These are phyloP conservation scores for Scolopax mira DNA, from an alignment of 2,113 vertebrate species.

Conservation along the genomic window DNA sequence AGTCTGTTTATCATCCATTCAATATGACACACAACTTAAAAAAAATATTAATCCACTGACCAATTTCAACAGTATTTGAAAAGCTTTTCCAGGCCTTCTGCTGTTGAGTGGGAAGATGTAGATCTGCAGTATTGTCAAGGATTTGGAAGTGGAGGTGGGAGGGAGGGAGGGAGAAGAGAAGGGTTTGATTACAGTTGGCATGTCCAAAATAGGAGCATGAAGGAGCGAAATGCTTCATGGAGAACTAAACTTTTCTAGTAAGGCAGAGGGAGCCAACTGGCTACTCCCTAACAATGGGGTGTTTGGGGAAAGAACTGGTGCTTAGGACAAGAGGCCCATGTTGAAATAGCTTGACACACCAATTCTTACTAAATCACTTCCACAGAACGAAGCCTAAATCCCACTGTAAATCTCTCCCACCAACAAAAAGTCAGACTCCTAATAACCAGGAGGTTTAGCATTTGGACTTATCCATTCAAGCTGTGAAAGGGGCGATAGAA, in stretches of 20 bases:
- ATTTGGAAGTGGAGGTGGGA: not conserved
- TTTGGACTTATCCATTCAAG: not conserved
- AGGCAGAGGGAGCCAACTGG: not conserved
- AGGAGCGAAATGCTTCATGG: not conserved
- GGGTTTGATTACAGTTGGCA: not conserved
- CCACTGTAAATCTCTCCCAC: not conserved
- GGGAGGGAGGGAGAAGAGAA: not conserved
- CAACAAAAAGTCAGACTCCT: not conserved
- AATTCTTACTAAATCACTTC: not conserved
- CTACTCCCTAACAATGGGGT: not conserved
- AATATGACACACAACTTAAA: not conserved
- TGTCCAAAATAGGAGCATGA: not conserved
- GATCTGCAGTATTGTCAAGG: not conserved
- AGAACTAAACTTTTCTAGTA: not conserved
- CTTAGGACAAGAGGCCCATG: not conserved
- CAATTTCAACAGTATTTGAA: not conserved
- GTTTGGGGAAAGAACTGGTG: not conserved
- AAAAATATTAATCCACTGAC: not conserved
- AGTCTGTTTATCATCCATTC: not conserved
- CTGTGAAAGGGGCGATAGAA: not conserved
- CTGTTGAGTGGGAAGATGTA: not conserved
- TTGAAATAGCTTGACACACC: not conserved
- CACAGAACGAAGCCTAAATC: not conserved
- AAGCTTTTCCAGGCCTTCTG: not conserved
- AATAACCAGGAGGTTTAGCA: not conserved